Evolutionary conservation across 2,888 invertebrate genomes (phyloP), one percentile per base, ranked within the genome.

Genomic region (Agrochola macilenta): DNA sequence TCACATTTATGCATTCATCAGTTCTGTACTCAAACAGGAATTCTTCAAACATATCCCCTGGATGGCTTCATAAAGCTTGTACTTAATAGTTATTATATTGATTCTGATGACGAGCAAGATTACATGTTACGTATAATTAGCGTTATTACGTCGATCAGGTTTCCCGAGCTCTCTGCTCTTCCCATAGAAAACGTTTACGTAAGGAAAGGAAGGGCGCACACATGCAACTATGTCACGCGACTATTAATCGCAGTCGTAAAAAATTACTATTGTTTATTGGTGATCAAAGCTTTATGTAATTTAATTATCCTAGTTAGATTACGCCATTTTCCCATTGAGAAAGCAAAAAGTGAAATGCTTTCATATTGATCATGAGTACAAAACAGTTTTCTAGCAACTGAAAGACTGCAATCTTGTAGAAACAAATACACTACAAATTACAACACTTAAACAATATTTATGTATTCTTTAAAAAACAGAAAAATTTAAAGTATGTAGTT

Each of bases 61-160:
- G 7, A 52, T 52, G 17, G 49, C 49, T 52, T 52, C 49, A 20
- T 73, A 76, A 35, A 63, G 1, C 39, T 52, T 46, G 20, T 12
- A 14, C 20, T 23, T 58, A 63, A 81, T 54, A 43, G 65, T 82
- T 85, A 72, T 78, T 78, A 77, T 69, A 76, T 87, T 76, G 64
- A 78, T 74, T 63, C 30, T 70, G 54, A 76, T 72, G 75, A 79
- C 69, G 66, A 69, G 35, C 49, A 65, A 74, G 63, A 78, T 85
- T 76, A 79, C 70, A 74, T 57, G 39, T 74, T 54, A 57, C 77
- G 76, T 78, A 43, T 69, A 82, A 79, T 76, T 66, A 69, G 70
- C 43, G 68, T 77, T 75, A 87, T 81, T 76, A 81, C 69, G 49
- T 66, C 30, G 70, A 76, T 60, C 85, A 69, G 76, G 79, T 77